These are phyloP conservation scores for Pseudochromis fuscus DNA, from an alignment of 2,797 vertebrate genomes.

Conservation along the genomic window DNA sequence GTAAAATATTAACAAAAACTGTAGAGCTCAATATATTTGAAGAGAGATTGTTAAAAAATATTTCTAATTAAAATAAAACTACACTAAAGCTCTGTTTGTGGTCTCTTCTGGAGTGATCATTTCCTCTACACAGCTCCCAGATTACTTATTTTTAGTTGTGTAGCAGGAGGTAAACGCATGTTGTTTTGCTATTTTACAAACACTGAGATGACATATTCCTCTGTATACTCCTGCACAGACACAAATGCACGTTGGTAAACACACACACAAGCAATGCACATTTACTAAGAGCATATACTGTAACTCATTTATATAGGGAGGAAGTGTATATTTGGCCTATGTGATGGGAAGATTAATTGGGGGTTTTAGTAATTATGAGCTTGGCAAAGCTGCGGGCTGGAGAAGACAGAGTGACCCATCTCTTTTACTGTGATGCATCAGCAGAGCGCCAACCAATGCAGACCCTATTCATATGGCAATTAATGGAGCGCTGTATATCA, in stretches of 20 bases:
- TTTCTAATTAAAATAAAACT: constrained; percentile 46
- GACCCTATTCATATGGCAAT: constrained; percentile 87
- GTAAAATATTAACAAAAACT: neutral
- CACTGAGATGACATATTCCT: constrained; percentile 23
- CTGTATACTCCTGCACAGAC: too few relatives aligned
- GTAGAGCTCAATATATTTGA: neutral
- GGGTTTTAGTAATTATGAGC: constrained; percentile 86
- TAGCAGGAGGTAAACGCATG: too few relatives aligned
- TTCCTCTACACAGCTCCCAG: neutral
- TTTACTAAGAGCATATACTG: constrained; percentile 63
- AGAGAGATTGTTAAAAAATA: constrained; percentile 3
- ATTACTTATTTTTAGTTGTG: too few relatives aligned
- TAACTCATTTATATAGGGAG: constrained; percentile 80
- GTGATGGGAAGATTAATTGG: constrained; percentile 88
- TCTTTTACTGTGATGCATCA: constrained; percentile 83
- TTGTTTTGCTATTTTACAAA: neutral
- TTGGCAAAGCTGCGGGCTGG: constrained; percentile 81
- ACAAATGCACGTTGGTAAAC: constrained; percentile 17
- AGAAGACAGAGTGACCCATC: constrained; percentile 86
- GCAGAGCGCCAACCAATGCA: constrained; percentile 81
- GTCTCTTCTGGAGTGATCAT: constrained; percentile 2
- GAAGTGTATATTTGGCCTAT: constrained; percentile 81
- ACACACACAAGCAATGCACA: constrained; percentile 33
- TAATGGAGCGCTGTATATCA: constrained; percentile 88
- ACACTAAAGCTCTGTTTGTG: constrained; percentile 10